These are phyloP conservation scores for Blastobasis adustella DNA, from an alignment of 2,888 invertebrate genomes.

Conservation along the genomic window DNA sequence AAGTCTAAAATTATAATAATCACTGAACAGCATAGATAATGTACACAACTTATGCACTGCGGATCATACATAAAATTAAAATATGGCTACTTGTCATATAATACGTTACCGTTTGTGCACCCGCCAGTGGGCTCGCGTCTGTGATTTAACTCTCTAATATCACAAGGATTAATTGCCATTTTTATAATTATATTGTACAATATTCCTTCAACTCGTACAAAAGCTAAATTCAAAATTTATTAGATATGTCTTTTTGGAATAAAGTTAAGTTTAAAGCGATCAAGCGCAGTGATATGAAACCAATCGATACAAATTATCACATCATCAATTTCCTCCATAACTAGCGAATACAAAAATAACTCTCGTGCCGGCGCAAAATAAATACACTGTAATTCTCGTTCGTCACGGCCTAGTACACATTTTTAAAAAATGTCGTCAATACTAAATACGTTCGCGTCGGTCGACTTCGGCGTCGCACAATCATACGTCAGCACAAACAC, in stretches of 20 bases:
- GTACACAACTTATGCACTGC: constrained; percentile 36
- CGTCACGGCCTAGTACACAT: no score
- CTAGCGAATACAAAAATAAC: no score
- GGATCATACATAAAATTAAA: constrained; percentile 41
- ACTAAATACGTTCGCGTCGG: no score
- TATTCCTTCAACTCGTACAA: constrained; percentile 30
- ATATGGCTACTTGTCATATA: constrained; percentile 65
- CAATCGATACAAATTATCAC: no score
- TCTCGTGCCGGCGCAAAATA: no score
- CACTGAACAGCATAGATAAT: constrained; percentile 54
- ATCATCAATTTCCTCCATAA: no score
- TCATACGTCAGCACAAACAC: no score
- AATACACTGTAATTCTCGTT: no score
- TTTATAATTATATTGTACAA: constrained; percentile 38
- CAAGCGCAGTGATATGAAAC: no score
- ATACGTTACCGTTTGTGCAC: constrained; percentile 54
- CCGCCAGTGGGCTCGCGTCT: constrained; percentile 12
- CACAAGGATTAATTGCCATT: constrained; percentile 63
- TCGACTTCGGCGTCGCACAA: no score
- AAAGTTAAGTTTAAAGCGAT: constrained; percentile 1
- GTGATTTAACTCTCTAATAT: constrained; percentile 56
- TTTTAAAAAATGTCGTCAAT: no score
- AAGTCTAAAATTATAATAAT: constrained; percentile 53
- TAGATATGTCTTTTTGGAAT: constrained; percentile 51
- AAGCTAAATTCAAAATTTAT: constrained; percentile 46